Percentiles rank a stretch among this genome's conserved stretches.
phyloP scores from a whole-genome alignment of 2,888 invertebrate species.

The Drosophila glabriapex region DNA sequence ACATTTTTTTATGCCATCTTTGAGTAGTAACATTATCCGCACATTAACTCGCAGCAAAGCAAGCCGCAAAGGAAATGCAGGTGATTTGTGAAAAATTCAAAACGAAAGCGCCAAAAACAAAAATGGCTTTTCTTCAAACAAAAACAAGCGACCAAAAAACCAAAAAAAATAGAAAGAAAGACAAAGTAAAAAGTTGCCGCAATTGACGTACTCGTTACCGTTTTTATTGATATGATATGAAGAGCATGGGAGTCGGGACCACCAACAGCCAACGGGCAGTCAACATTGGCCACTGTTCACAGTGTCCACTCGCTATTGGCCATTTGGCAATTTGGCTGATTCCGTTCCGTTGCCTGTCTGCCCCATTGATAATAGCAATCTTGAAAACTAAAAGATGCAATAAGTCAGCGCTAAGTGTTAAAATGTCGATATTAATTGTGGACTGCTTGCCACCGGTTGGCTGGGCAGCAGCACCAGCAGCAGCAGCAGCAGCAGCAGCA shows the following conservation, averaged over 20 bases:
- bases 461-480: constrained; percentile 8
- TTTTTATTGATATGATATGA: constrained; percentile 45
- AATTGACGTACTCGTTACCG: constrained; percentile 51
- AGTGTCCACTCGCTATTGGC: constrained; percentile 25
- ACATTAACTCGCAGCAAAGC: constrained; percentile 44
- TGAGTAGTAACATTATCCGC: constrained; percentile 42
- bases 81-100: constrained; percentile 32
- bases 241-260: constrained; percentile 29
- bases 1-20: neutral
- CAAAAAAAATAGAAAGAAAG: constrained; percentile 1
- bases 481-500: constrained; percentile 2
- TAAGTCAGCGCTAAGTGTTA: constrained; percentile 83
- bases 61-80: constrained; percentile 49
- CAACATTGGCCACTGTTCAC: constrained; percentile 9
- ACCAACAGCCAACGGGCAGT: constrained; percentile 31
- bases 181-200: constrained; percentile 43
- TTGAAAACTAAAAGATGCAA: constrained; percentile 78
- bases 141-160: constrained; percentile 8
- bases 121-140: constrained; percentile 8
- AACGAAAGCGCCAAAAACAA: constrained; percentile 26
- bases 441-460: constrained; percentile 62
- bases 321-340: constrained; percentile 36
- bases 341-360: constrained; percentile 42
- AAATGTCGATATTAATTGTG: constrained; percentile 83
- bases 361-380: constrained; percentile 75